phyloP scores from a whole-genome alignment of 2,113 vertebrate species.

The Pomatostomus ruficeps region DNA sequence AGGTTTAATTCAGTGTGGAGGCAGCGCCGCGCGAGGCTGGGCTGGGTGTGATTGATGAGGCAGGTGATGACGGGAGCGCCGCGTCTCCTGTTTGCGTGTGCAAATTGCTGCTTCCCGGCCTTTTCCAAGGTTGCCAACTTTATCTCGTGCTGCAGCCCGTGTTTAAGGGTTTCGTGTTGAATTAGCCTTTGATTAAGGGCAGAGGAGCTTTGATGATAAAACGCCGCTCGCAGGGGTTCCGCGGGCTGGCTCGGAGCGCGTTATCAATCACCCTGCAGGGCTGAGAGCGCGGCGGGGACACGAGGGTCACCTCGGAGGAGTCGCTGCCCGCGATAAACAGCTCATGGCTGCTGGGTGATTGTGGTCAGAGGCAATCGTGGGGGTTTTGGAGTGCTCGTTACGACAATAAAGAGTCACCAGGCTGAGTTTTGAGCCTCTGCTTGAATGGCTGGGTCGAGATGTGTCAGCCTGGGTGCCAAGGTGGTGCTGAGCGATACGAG shows the following conservation, averaged over 20 bases:
- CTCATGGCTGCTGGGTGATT: background rate
- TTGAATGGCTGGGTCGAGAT: background rate
- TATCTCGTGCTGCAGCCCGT: background rate
- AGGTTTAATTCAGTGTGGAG: constrained; percentile 42
- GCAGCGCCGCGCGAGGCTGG: background rate
- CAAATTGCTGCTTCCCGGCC: constrained; percentile 46
- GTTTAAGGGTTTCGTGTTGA: constrained; percentile 29
- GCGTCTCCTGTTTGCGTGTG: constrained; percentile 30
- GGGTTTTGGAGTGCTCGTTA: background rate
- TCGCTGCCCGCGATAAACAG: constrained; percentile 2
- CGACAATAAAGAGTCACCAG: background rate
- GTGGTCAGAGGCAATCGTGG: background rate
- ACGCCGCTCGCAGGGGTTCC: background rate
- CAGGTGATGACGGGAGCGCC: constrained; percentile 19
- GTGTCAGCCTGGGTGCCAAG: background rate
- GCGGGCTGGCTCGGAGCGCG: background rate
- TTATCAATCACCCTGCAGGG: background rate
- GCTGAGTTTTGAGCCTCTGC: background rate
- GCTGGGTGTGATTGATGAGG: constrained; percentile 27
- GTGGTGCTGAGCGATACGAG: background rate
- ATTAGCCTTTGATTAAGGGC: constrained; percentile 53
- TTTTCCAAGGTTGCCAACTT: constrained; percentile 17
- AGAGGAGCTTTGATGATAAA: constrained; percentile 37
- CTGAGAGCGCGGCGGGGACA: background rate
- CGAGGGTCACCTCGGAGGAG: constrained; percentile 7